A percentile compares a stretch with the other conserved stretches of the same genome.
These are phyloP conservation scores for Pomatorhinus ruficollis DNA, from an alignment of 2,113 vertebrate genomes.

Conservation along the genomic window DNA sequence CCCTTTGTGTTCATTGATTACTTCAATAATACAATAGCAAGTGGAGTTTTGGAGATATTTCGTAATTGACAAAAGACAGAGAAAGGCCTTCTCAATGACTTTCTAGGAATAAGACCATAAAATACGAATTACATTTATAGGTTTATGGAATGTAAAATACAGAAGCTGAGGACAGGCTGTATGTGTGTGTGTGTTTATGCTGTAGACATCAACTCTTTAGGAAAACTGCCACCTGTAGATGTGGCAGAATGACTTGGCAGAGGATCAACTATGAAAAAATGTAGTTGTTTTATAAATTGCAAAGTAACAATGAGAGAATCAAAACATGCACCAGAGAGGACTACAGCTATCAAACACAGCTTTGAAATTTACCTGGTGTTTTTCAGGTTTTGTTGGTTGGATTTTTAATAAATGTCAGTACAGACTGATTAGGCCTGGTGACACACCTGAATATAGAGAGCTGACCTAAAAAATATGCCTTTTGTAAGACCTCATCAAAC, in stretches of 20 bases:
- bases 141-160: background rate
- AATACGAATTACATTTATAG: background rate
- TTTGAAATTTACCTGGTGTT: background rate
- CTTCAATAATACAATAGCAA: background rate
- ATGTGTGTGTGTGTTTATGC: background rate
- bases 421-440: background rate
- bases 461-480: background rate
- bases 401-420: background rate
- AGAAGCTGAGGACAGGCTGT: background rate
- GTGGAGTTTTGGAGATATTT: background rate
- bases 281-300: background rate
- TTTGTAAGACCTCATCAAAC: background rate
- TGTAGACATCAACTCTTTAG: background rate
- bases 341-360: background rate
- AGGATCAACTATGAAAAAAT: background rate
- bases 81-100: background rate
- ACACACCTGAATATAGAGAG: background rate
- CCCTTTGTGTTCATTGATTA: background rate
- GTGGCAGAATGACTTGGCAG: background rate
- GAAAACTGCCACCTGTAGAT: background rate
- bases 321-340: background rate
- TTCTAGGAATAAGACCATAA: background rate
- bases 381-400: background rate
- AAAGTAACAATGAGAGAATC: background rate
- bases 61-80: background rate